These are phyloP conservation scores for Campopleginae sp. DNA, from an alignment of 2,888 invertebrate genomes.

Conservation along the genomic window DNA sequence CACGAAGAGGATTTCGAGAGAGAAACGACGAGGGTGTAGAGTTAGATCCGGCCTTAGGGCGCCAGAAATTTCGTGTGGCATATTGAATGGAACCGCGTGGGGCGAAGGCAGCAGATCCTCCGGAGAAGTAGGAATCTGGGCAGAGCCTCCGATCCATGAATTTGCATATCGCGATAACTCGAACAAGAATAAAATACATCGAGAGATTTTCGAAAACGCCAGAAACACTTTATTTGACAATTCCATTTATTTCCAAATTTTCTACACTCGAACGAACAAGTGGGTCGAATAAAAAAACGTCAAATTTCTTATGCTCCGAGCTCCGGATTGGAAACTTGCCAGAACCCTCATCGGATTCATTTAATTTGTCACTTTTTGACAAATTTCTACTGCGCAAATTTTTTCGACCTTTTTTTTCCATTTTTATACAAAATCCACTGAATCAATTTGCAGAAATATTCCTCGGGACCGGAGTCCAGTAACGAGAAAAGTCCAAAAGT, in stretches of 20 bases:
- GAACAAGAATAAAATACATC: slow-evolving; percentile 4
- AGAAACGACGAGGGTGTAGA: slow-evolving; percentile 12
- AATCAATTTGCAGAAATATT: too few species aligned
- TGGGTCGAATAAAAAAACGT: not conserved
- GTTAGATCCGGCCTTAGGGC: slow-evolving; percentile 51
- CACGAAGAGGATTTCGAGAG: slow-evolving; percentile 43
- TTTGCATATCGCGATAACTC: not conserved
- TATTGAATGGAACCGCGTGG: slow-evolving; percentile 52
- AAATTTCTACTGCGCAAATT: not conserved
- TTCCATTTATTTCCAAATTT: slow-evolving; percentile 21
- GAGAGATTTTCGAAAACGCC: slow-evolving; percentile 28
- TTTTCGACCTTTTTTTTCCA: too few species aligned
- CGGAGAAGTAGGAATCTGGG: slow-evolving; percentile 52
- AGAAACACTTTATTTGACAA: slow-evolving; percentile 16
- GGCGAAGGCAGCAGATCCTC: slow-evolving; percentile 46
- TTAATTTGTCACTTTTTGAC: not conserved
- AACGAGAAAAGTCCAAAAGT: too few species aligned
- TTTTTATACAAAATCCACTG: too few species aligned
- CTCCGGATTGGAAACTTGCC: not conserved
- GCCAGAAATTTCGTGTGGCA: slow-evolving; percentile 40
- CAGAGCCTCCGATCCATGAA: slow-evolving; percentile 8
- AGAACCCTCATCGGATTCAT: not conserved
- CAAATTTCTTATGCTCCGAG: not conserved
- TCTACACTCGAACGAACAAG: not conserved
- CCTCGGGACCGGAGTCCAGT: too few species aligned